Conservation (phyloP, 1,140 invertebrate species). For the Caenorhabditis latens region DNA sequence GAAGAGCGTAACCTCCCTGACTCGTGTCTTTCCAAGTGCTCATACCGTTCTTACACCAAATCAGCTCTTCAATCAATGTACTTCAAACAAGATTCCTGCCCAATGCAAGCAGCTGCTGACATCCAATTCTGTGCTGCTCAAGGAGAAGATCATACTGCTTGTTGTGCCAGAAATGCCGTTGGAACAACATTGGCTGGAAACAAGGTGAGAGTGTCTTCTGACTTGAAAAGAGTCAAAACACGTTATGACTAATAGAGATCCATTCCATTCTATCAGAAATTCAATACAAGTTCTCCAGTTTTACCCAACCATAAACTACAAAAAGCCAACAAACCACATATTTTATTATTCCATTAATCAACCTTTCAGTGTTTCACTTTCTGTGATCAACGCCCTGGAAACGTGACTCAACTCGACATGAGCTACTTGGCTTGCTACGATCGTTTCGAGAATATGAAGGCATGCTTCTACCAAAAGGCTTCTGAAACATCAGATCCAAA, state of each 20-base stretch:
- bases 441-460: constrained; percentile 74
- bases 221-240: neutral
- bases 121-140: constrained; percentile 74
- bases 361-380: constrained; percentile 67
- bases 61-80: constrained; percentile 68
- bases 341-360: neutral
- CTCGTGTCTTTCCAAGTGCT: constrained; percentile 70
- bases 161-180: constrained; percentile 70
- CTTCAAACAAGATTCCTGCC: constrained; percentile 69
- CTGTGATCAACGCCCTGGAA: constrained; percentile 73
- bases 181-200: constrained; percentile 69
- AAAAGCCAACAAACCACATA: neutral
- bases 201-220: constrained; percentile 29
- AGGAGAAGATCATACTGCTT: constrained; percentile 61
- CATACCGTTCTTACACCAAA: constrained; percentile 70
- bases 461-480: constrained; percentile 71
- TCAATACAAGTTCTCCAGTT: too few relatives aligned
- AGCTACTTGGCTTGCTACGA: constrained; percentile 71
- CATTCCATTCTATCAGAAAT: too few relatives aligned
- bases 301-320: too few relatives aligned
- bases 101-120: constrained; percentile 72
- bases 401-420: constrained; percentile 73
- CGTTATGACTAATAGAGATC: too few relatives aligned
- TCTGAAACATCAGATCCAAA: neutral
- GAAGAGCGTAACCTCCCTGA: constrained; percentile 72